Base-by-base conservation (phyloP, 2,797 vertebrate species). In the Labeo calbasu region DNA sequence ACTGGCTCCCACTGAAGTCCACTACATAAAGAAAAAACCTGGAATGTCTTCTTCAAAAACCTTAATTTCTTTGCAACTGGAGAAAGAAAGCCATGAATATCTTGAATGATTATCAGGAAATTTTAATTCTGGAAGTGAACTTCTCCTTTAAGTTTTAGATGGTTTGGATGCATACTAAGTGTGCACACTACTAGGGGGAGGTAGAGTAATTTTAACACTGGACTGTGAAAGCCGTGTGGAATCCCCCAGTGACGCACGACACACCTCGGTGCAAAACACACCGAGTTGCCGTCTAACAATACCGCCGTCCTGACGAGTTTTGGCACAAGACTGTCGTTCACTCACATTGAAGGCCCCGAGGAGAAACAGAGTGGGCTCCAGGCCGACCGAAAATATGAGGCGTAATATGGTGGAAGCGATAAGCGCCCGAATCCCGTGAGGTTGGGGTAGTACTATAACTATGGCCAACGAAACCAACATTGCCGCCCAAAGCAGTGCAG, bases 341-440 rank as follows among this genome's bases (percentile, higher is more conserved):
- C 98, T 98, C 91, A 99, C 98, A 0, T 99, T 99, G 91, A 98
- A 99, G 2, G 95, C 97, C 19, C 98, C 98, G 71, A 99, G 95
- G 2, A 99, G 94, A 83, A 98, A 97, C 70, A 99, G 86, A 0
- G 98, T 99, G 86, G 98, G 98, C 71, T 99, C 97, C 51, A 99
- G 91, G 21, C 98, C 98, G 0, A 99, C 96, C 0, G 98, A 99
- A 90, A 99, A 99, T 87, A 99, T 99, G 32, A 99, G 94, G 0
- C 98, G 95, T 13, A 99, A 91, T 85, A 99, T 99, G 4, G 96
- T 99, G 82, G 98, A 99, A n/a, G 97, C 98, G 3, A 99, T 99
- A 63, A 99, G 92, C 2, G 97, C 97, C 55, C 98, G 94, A 91
- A 99, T 97, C 80, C 98, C 98, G 0, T 99, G 98, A 32, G 98